Conservation (phyloP, 2,888 invertebrate genomes). For the Chrysomela aeneicollis region DNA sequence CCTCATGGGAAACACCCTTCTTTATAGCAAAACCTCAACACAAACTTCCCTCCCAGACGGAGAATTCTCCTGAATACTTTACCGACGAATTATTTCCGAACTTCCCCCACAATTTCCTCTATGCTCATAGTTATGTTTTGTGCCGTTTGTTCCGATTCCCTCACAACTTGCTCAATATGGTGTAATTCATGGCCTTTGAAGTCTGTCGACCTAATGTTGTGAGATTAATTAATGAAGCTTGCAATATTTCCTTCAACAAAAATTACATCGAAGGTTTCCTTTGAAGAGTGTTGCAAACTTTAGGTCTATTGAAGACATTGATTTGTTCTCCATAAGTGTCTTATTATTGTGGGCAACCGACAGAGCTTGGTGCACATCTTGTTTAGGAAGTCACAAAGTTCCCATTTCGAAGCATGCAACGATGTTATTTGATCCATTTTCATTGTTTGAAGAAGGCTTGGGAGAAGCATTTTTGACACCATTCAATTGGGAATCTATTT, state of each 20-base stretch:
- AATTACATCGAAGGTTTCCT: too few species aligned
- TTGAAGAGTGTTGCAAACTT: too few species aligned
- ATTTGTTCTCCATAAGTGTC: too few species aligned
- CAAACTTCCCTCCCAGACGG: not conserved
- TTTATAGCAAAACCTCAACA: constrained; percentile 5
- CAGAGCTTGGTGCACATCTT: too few species aligned
- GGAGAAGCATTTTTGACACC: too few species aligned
- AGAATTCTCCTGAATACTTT: constrained; percentile 44
- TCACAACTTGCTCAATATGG: constrained; percentile 15
- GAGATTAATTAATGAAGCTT: constrained; percentile 25
- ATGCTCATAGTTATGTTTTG: constrained; percentile 27
- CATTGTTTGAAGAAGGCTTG: too few species aligned
- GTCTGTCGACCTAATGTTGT: constrained; percentile 21
- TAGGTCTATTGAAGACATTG: too few species aligned
- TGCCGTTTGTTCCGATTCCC: constrained; percentile 24
- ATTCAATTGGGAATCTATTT: too few species aligned
- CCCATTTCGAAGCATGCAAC: too few species aligned
- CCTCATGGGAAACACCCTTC: constrained; percentile 2
- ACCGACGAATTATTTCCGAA: constrained; percentile 42
- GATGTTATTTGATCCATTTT: too few species aligned
- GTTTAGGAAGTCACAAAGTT: too few species aligned
- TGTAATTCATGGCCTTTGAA: constrained; percentile 26
- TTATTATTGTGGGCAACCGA: too few species aligned
- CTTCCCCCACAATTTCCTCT: constrained; percentile 25
- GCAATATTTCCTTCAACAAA: constrained; percentile 15